Evolutionary conservation across 2,888 invertebrate genomes (phyloP).

Genomic region (Pediacus dermestoides): DNA sequence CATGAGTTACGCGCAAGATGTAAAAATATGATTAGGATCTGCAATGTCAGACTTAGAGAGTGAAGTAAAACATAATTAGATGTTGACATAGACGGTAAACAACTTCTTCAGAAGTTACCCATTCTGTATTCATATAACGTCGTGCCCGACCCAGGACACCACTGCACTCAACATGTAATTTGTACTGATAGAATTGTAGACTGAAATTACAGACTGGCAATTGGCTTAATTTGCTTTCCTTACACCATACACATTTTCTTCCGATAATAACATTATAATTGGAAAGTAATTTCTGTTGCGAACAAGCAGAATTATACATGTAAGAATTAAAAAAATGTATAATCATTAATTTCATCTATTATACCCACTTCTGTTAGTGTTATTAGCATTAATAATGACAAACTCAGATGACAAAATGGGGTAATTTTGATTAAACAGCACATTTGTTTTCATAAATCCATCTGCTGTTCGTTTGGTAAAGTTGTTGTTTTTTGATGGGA

Average conservation of each 20-base stretch:
- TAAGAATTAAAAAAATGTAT: no score
- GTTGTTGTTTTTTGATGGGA: no score
- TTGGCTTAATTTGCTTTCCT: conserved; percentile 5
- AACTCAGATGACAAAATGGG: no score
- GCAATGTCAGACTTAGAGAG: conserved; percentile 3
- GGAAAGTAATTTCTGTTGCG: conserved; percentile 4
- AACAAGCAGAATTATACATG: no score
- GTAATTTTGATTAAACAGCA: no score
- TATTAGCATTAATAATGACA: no score
- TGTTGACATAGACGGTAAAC: conserved; percentile 19
- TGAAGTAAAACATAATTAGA: conserved; percentile 14
- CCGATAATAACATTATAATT: conserved; percentile 3
- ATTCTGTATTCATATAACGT: conserved; percentile 26
- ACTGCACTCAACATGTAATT: conserved; percentile 27
- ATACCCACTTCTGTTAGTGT: no score
- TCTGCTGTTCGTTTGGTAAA: no score
- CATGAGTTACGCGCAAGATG: background rate
- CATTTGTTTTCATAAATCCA: no score
- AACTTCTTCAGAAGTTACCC: conserved; percentile 24
- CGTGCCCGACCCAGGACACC: conserved; percentile 19
- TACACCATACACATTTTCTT: background rate
- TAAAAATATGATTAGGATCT: conserved; percentile 2
- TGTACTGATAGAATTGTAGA: conserved; percentile 28
- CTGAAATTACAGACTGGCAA: conserved; percentile 22
- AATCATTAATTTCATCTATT: no score